Evolutionary conservation across 2,888 invertebrate genomes (phyloP).

Genomic region (Anorthoa munda): DNA sequence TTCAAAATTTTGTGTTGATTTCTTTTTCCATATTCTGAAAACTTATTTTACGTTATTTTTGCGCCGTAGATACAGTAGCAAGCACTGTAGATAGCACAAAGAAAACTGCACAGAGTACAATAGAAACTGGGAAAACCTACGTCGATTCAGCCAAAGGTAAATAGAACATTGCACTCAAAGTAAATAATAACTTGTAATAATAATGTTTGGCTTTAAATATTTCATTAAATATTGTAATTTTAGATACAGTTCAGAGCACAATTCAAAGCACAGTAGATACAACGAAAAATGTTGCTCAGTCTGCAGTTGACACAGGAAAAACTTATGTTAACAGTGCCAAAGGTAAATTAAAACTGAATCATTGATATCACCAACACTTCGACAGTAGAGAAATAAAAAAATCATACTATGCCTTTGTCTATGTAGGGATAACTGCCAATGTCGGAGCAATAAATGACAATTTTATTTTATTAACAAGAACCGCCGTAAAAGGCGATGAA

Average conservation of each 20-base stretch:
- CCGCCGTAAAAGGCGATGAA: conserved; percentile 13
- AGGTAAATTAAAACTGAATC: conserved; percentile 62
- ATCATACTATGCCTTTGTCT: background rate
- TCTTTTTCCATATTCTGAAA: conserved; percentile 32
- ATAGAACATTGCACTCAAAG: conserved; percentile 31
- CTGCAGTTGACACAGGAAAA: conserved; percentile 77
- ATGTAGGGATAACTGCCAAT: background rate
- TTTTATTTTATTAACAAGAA: conserved; percentile 1
- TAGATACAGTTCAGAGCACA: conserved; percentile 74
- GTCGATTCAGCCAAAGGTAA: conserved; percentile 84
- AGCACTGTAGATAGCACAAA: conserved; percentile 85
- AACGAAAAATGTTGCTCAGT: conserved; percentile 75
- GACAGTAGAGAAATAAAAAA: background rate
- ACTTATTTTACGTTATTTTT: conserved; percentile 53
- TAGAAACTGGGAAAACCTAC: conserved; percentile 80
- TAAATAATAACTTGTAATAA: background rate
- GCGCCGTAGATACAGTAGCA: conserved; percentile 80
- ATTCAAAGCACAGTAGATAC: conserved; percentile 74
- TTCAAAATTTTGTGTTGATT: conserved; percentile 24
- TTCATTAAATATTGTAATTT: conserved; percentile 57
- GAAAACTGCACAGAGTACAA: conserved; percentile 84
- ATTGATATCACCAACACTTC: background rate
- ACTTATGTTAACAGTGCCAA: conserved; percentile 71
- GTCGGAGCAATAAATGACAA: background rate
- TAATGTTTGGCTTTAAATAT: background rate